Conservation (phyloP, 2,113 vertebrate genomes). For the Diglossa brunneiventris region DNA sequence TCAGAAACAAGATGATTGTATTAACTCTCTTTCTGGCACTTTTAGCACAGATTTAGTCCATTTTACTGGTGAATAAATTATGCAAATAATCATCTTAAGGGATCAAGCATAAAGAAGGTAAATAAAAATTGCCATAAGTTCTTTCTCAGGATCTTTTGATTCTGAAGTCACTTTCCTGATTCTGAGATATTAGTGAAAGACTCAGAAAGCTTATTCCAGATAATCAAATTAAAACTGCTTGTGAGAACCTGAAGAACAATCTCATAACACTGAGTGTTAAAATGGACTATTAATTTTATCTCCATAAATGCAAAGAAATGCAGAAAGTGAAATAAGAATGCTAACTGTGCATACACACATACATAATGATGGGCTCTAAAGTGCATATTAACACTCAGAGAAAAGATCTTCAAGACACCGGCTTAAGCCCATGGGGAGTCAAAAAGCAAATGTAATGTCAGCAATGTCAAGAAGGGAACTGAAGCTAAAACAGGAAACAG, state of each 20-base stretch:
- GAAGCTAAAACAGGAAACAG: background rate
- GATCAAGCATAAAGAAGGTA: background rate
- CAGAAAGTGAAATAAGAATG: background rate
- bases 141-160: background rate
- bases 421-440: background rate
- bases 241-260: constrained; percentile 17
- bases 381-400: background rate
- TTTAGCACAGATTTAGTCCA: background rate
- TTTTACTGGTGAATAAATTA: constrained; percentile 2
- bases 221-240: constrained; percentile 25
- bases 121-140: background rate
- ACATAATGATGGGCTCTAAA: background rate
- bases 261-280: constrained; percentile 8
- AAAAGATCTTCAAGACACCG: background rate
- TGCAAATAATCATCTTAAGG: background rate
- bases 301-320: constrained; percentile 17
- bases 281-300: constrained; percentile 8
- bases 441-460: background rate
- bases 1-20: constrained; percentile 16
- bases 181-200: constrained; percentile 7
- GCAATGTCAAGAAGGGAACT: background rate
- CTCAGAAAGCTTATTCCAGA: background rate
- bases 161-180: background rate
- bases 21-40: background rate
- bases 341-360: background rate